These are phyloP conservation scores for Melanocharis versteri DNA, from an alignment of 2,113 vertebrate genomes.

Conservation along the genomic window DNA sequence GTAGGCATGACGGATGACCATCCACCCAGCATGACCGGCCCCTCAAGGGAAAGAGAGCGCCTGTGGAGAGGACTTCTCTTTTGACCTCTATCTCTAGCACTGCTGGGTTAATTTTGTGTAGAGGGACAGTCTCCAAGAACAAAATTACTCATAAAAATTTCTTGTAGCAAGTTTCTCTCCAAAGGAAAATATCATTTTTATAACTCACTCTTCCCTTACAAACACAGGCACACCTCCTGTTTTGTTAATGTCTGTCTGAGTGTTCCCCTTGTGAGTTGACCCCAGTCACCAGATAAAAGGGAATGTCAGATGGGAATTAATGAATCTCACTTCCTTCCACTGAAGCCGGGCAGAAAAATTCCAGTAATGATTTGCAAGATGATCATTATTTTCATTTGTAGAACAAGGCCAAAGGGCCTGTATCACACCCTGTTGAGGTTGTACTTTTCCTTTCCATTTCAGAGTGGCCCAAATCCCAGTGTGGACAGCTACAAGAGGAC, in stretches of 20 bases:
- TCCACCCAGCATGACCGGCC: background rate
- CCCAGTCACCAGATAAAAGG: slow-evolving; percentile 44
- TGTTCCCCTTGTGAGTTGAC: background rate
- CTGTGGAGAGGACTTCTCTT: background rate
- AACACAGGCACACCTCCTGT: background rate
- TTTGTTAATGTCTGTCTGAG: background rate
- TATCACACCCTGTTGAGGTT: background rate
- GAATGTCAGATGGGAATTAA: background rate
- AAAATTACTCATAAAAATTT: background rate
- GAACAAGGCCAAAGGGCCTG: background rate
- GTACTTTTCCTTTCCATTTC: background rate
- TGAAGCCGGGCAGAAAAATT: background rate
- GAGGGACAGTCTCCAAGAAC: background rate
- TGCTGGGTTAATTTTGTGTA: background rate
- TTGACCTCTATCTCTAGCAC: background rate
- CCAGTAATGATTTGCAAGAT: background rate
- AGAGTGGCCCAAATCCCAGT: background rate
- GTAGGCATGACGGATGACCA: background rate
- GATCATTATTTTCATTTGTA: background rate
- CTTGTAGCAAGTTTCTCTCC: background rate
- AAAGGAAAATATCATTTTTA: background rate
- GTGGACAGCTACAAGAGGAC: background rate
- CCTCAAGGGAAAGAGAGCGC: background rate
- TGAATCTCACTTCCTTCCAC: background rate
- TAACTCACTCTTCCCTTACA: background rate